phyloP scores from a whole-genome alignment of 1,140 invertebrate genomes.

The Elymnias hypermnestra region DNA sequence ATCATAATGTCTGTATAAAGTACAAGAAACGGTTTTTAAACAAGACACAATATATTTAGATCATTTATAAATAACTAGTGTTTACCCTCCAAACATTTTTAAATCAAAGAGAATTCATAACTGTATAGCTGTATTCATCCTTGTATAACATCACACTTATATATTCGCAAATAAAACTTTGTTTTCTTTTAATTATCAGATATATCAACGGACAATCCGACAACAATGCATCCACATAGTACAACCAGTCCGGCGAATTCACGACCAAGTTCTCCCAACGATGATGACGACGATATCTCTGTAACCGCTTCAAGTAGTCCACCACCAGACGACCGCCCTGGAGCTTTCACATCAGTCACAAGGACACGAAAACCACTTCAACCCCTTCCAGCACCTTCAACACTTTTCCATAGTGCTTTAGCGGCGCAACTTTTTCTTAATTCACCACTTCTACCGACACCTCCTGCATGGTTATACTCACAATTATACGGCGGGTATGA shows the following conservation, averaged over 20 bases:
- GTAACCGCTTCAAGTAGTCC: conserved; percentile 79
- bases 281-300: conserved; percentile 83
- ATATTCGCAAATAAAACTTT: no score
- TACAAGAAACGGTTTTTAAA: no score
- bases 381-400: conserved; percentile 63
- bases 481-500: conserved; percentile 81
- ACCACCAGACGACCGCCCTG: conserved; percentile 68
- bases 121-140: no score
- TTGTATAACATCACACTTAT: no score
- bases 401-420: conserved; percentile 80
- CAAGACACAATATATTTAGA: no score
- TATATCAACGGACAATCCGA: conserved; percentile 49
- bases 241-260: conserved; percentile 79
- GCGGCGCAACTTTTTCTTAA: conserved; percentile 84
- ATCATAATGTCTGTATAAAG: no score
- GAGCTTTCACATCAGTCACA: conserved; percentile 73
- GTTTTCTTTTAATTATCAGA: conserved; percentile 38
- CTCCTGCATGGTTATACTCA: conserved; percentile 84
- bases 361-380: conserved; percentile 65
- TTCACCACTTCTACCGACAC: conserved; percentile 82
- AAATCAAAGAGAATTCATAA: no score
- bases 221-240: conserved; percentile 77
- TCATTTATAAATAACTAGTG: no score
- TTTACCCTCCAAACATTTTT: no score
- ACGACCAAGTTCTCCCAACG: conserved; percentile 73